phyloP scores from a whole-genome alignment of 2,888 invertebrate genomes.

The Phalera bucephala region DNA sequence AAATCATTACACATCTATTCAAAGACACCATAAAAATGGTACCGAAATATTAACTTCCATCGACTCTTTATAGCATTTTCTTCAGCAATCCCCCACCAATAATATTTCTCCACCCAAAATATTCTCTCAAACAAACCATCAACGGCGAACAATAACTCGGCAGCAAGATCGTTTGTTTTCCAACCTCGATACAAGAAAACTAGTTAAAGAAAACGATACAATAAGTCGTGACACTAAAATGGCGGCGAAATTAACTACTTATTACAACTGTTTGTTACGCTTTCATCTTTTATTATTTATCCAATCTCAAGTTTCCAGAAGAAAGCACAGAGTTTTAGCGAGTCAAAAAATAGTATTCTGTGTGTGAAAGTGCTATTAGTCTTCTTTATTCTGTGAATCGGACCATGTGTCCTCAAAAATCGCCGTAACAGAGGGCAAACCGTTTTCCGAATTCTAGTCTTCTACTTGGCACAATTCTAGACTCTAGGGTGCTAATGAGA shows the following conservation, averaged over 20 bases:
- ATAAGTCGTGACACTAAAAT: constrained; percentile 67
- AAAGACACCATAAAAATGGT: too few species aligned
- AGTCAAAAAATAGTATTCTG: constrained; percentile 2
- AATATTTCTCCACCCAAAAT: neutral
- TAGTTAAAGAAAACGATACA: constrained; percentile 71
- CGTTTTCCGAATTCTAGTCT: too few species aligned
- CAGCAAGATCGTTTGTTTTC: constrained; percentile 20
- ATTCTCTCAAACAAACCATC: neutral
- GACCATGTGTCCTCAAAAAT: too few species aligned
- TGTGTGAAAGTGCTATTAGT: too few species aligned
- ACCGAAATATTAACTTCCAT: too few species aligned
- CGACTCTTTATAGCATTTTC: too few species aligned
- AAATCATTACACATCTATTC: too few species aligned
- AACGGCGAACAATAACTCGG: constrained; percentile 8
- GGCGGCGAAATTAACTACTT: constrained; percentile 44
- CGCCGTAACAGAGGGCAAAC: too few species aligned
- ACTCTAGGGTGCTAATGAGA: too few species aligned
- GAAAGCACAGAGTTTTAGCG: constrained; percentile 14
- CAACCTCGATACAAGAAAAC: constrained; percentile 40
- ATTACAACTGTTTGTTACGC: constrained; percentile 19
- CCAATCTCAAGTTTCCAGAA: constrained; percentile 24
- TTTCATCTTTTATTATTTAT: constrained; percentile 29
- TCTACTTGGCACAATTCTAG: too few species aligned
- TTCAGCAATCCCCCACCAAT: too few species aligned
- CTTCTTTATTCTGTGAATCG: too few species aligned